Evolutionary conservation across 1,140 invertebrate genomes (phyloP).

Genomic region (Macrosteles quadrilineatus): DNA sequence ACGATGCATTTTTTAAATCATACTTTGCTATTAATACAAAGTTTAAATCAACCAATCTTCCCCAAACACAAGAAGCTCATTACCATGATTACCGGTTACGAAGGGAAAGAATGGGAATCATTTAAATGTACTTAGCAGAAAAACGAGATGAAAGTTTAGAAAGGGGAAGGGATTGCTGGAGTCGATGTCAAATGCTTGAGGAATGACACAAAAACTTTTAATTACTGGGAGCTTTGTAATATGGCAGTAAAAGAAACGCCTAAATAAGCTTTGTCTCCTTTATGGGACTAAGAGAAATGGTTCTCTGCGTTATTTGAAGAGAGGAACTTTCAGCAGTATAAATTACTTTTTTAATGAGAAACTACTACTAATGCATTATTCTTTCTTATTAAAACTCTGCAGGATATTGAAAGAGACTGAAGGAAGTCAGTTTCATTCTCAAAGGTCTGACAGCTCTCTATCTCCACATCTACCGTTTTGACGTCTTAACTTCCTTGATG

Average conservation of each 20-base stretch:
- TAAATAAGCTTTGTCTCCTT: conserved; percentile 24
- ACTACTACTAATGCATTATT: conserved; percentile 8
- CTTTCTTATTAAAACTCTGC: neutral
- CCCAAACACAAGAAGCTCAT: neutral
- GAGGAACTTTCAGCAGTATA: conserved; percentile 6
- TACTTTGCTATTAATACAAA: no score
- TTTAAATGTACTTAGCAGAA: conserved; percentile 20
- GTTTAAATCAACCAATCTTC: no score
- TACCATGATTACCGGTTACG: neutral
- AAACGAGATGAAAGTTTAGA: conserved; percentile 16
- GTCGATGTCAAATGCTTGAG: conserved; percentile 15
- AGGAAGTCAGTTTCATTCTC: neutral
- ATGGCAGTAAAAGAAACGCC: conserved; percentile 6
- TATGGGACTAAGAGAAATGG: neutral
- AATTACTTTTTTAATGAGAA: conserved; percentile 18
- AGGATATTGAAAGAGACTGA: neutral
- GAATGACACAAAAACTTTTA: conserved; percentile 23
- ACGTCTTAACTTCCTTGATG: no score
- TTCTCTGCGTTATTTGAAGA: conserved; percentile 13
- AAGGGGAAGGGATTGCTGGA: conserved; percentile 7
- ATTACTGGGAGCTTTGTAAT: conserved; percentile 19
- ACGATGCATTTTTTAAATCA: no score
- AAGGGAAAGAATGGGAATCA: conserved; percentile 11
- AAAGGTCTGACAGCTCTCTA: no score
- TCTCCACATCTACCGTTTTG: no score